These are phyloP conservation scores for Lochmaea capreae DNA, from an alignment of 2,888 invertebrate genomes.

Conservation along the genomic window DNA sequence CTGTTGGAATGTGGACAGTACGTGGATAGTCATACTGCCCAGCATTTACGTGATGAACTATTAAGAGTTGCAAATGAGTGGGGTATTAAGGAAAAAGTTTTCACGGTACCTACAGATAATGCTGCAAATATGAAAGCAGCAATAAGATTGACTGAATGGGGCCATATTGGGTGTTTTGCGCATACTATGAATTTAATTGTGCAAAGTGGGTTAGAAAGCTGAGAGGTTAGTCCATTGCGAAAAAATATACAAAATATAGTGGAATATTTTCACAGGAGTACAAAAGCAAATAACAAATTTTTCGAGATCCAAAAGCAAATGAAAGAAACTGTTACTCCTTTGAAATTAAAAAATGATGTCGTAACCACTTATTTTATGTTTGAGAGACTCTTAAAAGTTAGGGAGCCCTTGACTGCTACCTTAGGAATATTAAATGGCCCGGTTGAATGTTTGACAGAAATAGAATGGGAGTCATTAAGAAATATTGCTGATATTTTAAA, in stretches of 20 bases:
- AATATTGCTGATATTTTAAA: conserved; percentile 40
- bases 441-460: conserved; percentile 36
- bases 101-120: conserved; percentile 31
- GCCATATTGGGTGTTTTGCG: too few relatives aligned
- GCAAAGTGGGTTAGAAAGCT: background rate
- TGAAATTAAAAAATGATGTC: conserved; percentile 20
- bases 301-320: too few relatives aligned
- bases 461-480: conserved; percentile 42
- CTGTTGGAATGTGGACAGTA: too few relatives aligned
- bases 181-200: too few relatives aligned
- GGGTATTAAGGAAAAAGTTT: conserved; percentile 13
- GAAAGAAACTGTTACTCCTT: conserved; percentile 15
- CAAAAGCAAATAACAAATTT: conserved; percentile 35
- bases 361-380: background rate
- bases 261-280: conserved; percentile 31
- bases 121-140: conserved; percentile 32
- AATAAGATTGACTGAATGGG: conserved; percentile 7
- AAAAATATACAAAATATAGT: conserved; percentile 28
- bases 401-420: conserved; percentile 40
- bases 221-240: background rate
- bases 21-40: too few relatives aligned
- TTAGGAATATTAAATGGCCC: conserved; percentile 44
- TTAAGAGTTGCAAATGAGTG: too few relatives aligned
- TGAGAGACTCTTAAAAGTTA: conserved; percentile 26
- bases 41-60: too few relatives aligned